Conservation (phyloP, 2,888 invertebrate genomes). For the Luperina nickerlii region DNA sequence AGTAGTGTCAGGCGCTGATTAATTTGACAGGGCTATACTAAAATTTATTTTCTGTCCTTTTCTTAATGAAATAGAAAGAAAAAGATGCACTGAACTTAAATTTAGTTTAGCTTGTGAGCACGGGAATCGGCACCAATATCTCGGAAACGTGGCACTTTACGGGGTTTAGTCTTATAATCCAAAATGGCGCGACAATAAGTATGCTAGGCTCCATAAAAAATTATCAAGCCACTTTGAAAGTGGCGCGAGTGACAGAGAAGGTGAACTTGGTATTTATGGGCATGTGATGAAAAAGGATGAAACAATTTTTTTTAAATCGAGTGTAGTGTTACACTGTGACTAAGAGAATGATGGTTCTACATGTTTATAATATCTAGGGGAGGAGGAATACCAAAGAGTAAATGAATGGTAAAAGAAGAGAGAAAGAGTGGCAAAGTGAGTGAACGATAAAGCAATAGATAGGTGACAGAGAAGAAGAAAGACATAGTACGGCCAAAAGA, state of each 20-base stretch:
- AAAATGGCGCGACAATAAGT: too few relatives aligned
- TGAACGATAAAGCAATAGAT: not conserved
- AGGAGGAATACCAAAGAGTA: not conserved
- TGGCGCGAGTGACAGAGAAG: not conserved
- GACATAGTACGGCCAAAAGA: not conserved
- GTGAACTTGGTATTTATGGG: not conserved
- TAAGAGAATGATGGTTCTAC: not conserved
- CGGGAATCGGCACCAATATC: too few relatives aligned
- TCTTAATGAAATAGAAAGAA: too few relatives aligned
- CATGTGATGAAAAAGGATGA: not conserved
- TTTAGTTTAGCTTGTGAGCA: too few relatives aligned
- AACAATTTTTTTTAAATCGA: not conserved
- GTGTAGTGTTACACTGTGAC: not conserved
- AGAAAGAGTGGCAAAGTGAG: not conserved
- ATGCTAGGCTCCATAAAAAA: too few relatives aligned
- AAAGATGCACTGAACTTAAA: too few relatives aligned
- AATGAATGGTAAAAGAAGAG: not conserved
- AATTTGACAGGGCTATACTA: too few relatives aligned
- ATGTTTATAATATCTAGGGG: not conserved
- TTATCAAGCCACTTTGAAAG: not conserved
- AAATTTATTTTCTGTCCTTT: too few relatives aligned
- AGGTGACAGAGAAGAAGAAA: not conserved
- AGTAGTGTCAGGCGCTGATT: too few relatives aligned
- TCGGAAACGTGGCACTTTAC: too few relatives aligned
- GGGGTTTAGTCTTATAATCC: too few relatives aligned